Evolutionary conservation across 1,140 invertebrate species (phyloP), one percentile per base, ranked within the genome.

Genomic region (Aleiodes sp.): DNA sequence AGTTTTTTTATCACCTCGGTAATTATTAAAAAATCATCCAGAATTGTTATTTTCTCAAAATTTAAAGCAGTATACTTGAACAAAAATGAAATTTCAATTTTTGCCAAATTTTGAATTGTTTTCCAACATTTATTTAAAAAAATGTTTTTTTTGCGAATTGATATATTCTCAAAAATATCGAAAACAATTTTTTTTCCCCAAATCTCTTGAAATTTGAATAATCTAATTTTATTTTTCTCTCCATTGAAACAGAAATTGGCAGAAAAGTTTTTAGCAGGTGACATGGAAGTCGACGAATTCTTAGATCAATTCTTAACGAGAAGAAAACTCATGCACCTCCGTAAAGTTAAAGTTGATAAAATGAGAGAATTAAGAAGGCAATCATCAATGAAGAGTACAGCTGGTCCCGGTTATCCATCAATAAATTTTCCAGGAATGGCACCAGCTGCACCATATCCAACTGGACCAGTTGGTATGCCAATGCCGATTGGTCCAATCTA

Each of bases 311-410:
- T 95, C 83, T 85, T 93, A 59, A 87, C 87, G 1, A 87, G 89
- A 72, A 87, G 94, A 9, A 94, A 92, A 79, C 81, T 90, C 31
- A 94, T 95, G 88, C 94, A 96, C 79, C 74, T 94, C 41, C 87
- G 93, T 37, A 90, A 93, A 79, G 90, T 96, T 0, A 96, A 96
- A 87, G 90, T 93, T 12, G 94, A 96, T 63, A 96, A 96, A 87
- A 92, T 96, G 90, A 87, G 88, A 63, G 94, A 96, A 80, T 78
- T 96, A 1, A 87, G 94, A 33, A 88, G 88, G 68, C 82, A 82
- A 82, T 74, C 81, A 72, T 78, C 80, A 52, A 70, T 72, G 8
- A 73, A 86, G 72, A 73, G 82, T 6, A 74, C 82, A 0, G 76
- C 46, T 61, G 78, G 61, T n/a, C 75, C 78, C 24, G 80, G 77